Percentiles rank a stretch among this genome's conserved stretches.
phyloP scores from a whole-genome alignment of 2,113 vertebrate species.

The Cyanistes caeruleus region DNA sequence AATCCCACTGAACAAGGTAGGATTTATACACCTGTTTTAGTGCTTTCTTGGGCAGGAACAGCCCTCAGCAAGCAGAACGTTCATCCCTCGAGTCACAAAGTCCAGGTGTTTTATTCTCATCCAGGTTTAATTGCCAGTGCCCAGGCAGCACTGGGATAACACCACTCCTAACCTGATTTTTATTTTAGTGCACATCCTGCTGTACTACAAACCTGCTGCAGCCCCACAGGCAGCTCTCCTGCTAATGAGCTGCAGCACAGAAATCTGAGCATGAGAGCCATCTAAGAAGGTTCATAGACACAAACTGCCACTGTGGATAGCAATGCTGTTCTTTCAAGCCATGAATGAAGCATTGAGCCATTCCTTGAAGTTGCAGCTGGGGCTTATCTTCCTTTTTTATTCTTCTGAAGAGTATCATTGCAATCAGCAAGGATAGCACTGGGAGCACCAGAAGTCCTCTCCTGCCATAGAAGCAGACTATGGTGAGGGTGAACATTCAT shows the following conservation, averaged over 20 bases:
- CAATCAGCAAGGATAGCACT: background rate
- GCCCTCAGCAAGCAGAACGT: background rate
- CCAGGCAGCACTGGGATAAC: background rate
- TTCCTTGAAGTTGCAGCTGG: background rate
- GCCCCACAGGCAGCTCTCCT: background rate
- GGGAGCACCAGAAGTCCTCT: background rate
- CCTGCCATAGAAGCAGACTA: background rate
- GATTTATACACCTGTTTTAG: constrained; percentile 43
- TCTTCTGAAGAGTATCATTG: background rate
- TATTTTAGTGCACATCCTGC: background rate
- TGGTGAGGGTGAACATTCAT: background rate
- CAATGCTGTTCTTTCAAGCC: background rate
- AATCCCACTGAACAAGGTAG: constrained; percentile 6
- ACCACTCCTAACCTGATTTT: background rate
- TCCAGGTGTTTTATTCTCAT: constrained; percentile 6
- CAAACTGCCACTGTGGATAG: background rate
- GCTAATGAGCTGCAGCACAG: background rate
- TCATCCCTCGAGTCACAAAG: background rate
- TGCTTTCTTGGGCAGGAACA: background rate
- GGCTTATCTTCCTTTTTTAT: background rate
- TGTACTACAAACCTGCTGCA: background rate
- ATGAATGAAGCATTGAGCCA: background rate
- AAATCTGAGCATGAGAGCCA: background rate
- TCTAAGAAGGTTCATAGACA: background rate
- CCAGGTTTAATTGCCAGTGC: background rate